Base-by-base conservation (phyloP, 1,140 invertebrate genomes). In the Thaumetopoea pityocampa region DNA sequence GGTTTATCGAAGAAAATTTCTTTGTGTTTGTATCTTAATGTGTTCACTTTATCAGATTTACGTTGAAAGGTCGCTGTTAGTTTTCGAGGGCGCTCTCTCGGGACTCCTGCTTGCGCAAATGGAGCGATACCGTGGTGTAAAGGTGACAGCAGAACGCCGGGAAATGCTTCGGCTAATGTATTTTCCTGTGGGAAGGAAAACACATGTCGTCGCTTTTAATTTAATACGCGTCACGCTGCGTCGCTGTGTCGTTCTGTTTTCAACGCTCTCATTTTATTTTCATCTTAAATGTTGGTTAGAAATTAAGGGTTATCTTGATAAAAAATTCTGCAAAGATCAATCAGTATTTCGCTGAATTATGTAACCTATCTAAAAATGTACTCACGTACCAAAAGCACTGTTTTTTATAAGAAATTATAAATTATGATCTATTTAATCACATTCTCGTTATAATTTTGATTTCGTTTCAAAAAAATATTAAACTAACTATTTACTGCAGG, bases 171-270 rank as follows among this genome's bases (percentile, higher is more conserved):
- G 54, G 68, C 74, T 81, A 84, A 81, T 84, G 67, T 84, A 73
- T 78, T 84, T 84, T 84, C 77, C 76, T 81, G 71, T 80, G 77
- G 77, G 77, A 80, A 81, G 68, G 66, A 84, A 81, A 84, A 84
- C 80, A 84, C 76, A 80, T 84, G 80, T 84, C 59, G 71, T 72
- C 74, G 69, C 71, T 81, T 81, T 84, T 80, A 81, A 82, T 80
- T 80, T 84, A 80, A 84, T 84, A 76, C 69, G 63, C 60, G 64
- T 74, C 80, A 81, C 51, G 80, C 80, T 81, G 80, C 33, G 80
- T 53, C 53, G 48, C 53, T 61, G 55, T 80, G 69, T 74, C 48
- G 38, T 50, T 55, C 49, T 29, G 41, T 38, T 53, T 48, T 48
- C 27, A 12, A 27, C 19, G 12, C 19, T 22, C 26, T 29, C 8